A percentile compares a stretch with the other conserved stretches of the same genome.
phyloP scores from a whole-genome alignment of 2,888 invertebrate species.

The Rhopalosiphum nymphaeae region DNA sequence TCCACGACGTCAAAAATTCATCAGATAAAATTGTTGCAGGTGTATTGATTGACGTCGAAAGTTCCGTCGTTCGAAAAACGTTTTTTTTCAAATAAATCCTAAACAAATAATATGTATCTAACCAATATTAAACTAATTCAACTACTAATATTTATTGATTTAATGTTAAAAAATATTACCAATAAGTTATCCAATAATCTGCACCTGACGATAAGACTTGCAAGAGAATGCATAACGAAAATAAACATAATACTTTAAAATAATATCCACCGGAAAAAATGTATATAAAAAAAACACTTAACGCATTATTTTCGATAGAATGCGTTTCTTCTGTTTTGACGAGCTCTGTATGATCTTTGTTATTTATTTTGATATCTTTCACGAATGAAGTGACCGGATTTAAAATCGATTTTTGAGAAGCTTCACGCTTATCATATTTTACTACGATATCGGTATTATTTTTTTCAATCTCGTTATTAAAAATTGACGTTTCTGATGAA shows the following conservation, averaged over 20 bases:
- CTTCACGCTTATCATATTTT: not conserved
- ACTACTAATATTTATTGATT: not conserved
- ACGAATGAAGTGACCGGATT: too few species aligned
- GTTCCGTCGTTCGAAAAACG: conserved; percentile 21
- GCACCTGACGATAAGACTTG: conserved; percentile 71
- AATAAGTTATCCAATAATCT: conserved; percentile 81
- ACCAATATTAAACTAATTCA: not conserved
- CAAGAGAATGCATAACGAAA: conserved; percentile 75
- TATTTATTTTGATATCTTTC: too few species aligned
- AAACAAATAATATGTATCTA: not conserved
- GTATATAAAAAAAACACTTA: conserved; percentile 67
- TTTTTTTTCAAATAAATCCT: conserved; percentile 74
- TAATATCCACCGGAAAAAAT: conserved; percentile 75
- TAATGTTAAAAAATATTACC: conserved; percentile 71
- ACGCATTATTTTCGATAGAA: conserved; percentile 76
- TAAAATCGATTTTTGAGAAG: too few species aligned
- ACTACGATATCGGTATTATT: too few species aligned
- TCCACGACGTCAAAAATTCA: not conserved
- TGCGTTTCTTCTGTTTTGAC: conserved; percentile 73
- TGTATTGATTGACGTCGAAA: not conserved
- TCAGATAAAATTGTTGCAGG: too few species aligned
- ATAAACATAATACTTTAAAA: conserved; percentile 75
- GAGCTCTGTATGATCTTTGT: not conserved
- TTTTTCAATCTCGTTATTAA: conserved; percentile 63
- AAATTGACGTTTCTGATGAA: conserved; percentile 71